phyloP scores from a whole-genome alignment of 2,888 invertebrate species.

The Parnassius apollo region DNA sequence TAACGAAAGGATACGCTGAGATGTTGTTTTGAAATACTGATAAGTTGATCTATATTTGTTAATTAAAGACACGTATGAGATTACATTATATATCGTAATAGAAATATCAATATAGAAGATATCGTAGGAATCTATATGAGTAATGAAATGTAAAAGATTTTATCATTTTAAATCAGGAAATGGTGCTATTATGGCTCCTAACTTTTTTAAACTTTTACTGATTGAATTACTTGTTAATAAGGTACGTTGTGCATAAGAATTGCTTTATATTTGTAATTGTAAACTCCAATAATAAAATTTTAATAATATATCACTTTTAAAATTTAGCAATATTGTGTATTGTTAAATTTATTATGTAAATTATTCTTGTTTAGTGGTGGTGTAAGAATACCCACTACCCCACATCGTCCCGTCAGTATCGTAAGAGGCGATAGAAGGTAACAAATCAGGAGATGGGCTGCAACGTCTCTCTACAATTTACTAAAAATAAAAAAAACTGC shows the following conservation, averaged over 20 bases:
- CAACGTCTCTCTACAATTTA: too few species aligned
- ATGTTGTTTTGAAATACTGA: conserved; percentile 3
- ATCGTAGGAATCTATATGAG: conserved; percentile 13
- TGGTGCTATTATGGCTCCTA: conserved; percentile 14
- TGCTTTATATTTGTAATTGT: background rate
- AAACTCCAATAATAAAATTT: too few species aligned
- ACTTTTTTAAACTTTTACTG: conserved; percentile 12
- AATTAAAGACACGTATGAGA: conserved; percentile 12
- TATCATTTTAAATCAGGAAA: conserved; percentile 10
- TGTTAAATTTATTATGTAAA: too few species aligned
- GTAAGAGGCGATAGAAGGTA: too few species aligned
- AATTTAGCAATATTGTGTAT: too few species aligned
- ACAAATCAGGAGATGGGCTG: too few species aligned
- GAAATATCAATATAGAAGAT: conserved; percentile 9
- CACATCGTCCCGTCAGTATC: too few species aligned
- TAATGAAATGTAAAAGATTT: conserved; percentile 10
- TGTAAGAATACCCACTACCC: too few species aligned
- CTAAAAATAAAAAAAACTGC: too few species aligned
- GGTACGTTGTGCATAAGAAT: conserved; percentile 11
- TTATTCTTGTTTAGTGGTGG: too few species aligned
- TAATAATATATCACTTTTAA: too few species aligned
- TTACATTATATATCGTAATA: background rate
- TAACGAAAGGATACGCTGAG: too few species aligned
- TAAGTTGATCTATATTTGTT: conserved; percentile 3
- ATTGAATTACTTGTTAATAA: conserved; percentile 9